Evolutionary conservation across 1,140 invertebrate genomes (phyloP).

Genomic region (Phymorhynchus buccinoides): DNA sequence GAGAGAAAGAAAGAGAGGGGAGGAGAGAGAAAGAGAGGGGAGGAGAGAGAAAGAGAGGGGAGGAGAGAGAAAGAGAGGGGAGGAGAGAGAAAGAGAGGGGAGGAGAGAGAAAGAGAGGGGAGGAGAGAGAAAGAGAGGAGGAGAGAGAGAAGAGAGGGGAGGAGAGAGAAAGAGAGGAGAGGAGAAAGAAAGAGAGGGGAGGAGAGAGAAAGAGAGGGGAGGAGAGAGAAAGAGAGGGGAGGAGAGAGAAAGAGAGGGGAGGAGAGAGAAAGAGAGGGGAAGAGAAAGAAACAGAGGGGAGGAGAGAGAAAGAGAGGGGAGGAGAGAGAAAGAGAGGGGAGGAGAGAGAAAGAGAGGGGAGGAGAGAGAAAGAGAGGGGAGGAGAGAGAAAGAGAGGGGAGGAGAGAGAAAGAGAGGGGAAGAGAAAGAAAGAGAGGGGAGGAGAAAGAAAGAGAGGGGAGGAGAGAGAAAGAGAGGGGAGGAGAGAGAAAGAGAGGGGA

Average conservation of each 20-base stretch:
- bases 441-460: not conserved
- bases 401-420: not conserved
- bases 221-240: too few relatives aligned
- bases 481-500: too few relatives aligned
- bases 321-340: not conserved
- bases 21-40: slow-evolving; percentile 5
- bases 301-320: not conserved
- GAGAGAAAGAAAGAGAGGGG: slow-evolving; percentile 5
- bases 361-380: not conserved
- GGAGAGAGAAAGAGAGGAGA: not conserved
- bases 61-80: not conserved
- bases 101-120: not conserved
- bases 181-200: not conserved
- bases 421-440: not conserved
- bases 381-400: not conserved
- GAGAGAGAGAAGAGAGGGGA: too few relatives aligned
- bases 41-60: not conserved
- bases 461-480: too few relatives aligned
- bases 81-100: not conserved
- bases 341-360: too few relatives aligned
- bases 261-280: too few relatives aligned
- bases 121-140: not conserved
- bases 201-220: not conserved
- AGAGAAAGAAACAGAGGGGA: too few relatives aligned
- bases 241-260: too few relatives aligned